phyloP scores from a whole-genome alignment of 2,113 vertebrate genomes.

The Eidolon helvum region DNA sequence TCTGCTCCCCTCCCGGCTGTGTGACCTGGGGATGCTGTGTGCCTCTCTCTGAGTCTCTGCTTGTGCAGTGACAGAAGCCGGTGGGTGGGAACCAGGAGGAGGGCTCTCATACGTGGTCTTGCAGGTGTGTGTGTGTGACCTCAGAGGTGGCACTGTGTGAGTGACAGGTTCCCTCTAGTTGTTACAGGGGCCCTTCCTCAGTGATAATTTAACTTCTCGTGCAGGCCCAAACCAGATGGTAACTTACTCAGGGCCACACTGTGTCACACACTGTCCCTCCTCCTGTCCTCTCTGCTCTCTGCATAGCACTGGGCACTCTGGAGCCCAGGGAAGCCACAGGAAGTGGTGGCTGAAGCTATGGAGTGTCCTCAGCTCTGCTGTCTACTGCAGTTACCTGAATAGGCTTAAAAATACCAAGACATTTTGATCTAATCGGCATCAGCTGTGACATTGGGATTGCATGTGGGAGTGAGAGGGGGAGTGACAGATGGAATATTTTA shows the following conservation, averaged over 20 bases:
- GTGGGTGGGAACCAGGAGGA: not conserved
- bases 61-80: not conserved
- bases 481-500: not conserved
- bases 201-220: not conserved
- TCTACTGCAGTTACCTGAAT: not conserved
- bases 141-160: not conserved
- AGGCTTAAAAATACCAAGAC: not conserved
- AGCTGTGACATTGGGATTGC: not conserved
- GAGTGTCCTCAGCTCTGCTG: not conserved
- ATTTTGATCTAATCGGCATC: not conserved
- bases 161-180: not conserved
- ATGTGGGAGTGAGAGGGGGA: not conserved
- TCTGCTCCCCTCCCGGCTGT: not conserved
- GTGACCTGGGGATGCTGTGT: not conserved
- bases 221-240: not conserved
- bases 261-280: not conserved
- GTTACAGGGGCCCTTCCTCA: not conserved
- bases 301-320: not conserved
- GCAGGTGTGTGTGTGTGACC: no score
- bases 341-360: not conserved
- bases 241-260: not conserved
- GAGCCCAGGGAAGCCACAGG: accelerated
- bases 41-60: not conserved
- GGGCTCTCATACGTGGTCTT: not conserved
- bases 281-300: not conserved